Percentiles rank a stretch among this genome's conserved stretches.
phyloP scores from a whole-genome alignment of 2,797 vertebrate genomes.

The Naso thynnoides region DNA sequence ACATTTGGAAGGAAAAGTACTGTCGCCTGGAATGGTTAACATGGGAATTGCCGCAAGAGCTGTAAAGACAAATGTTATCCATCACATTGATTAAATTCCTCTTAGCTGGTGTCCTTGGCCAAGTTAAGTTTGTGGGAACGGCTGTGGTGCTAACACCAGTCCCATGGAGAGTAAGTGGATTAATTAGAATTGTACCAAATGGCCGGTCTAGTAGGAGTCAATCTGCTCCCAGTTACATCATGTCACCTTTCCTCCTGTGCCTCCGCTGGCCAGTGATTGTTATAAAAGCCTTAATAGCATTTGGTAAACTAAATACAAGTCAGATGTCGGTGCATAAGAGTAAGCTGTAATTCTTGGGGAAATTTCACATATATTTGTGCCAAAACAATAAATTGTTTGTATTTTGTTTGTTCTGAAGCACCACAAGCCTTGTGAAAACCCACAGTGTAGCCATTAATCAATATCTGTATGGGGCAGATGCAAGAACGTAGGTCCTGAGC shows the following conservation, averaged over 20 bases:
- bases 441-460: too few relatives aligned
- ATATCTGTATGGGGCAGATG: too few relatives aligned
- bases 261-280: background rate
- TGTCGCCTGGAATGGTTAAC: slow-evolving; percentile 55
- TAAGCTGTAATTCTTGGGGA: too few relatives aligned
- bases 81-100: slow-evolving; percentile 72
- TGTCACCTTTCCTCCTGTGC: slow-evolving; percentile 26
- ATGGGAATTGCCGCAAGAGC: slow-evolving; percentile 51
- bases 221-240: slow-evolving; percentile 47
- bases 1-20: slow-evolving; percentile 51
- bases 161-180: slow-evolving; percentile 60
- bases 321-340: too few relatives aligned
- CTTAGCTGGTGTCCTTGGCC: slow-evolving; percentile 69
- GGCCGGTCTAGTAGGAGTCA: slow-evolving; percentile 54
- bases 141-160: slow-evolving; percentile 60
- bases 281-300: slow-evolving; percentile 19
- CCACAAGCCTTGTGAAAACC: too few relatives aligned
- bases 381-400: too few relatives aligned
- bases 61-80: slow-evolving; percentile 67
- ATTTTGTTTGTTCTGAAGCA: too few relatives aligned
- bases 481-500: too few relatives aligned
- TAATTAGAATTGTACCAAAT: slow-evolving; percentile 74
- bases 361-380: too few relatives aligned
- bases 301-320: background rate
- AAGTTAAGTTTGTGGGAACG: slow-evolving; percentile 58